Percentiles rank a stretch among this genome's conserved stretches.
phyloP scores from a whole-genome alignment of 2,797 vertebrate genomes.

The Okamejei kenojei region DNA sequence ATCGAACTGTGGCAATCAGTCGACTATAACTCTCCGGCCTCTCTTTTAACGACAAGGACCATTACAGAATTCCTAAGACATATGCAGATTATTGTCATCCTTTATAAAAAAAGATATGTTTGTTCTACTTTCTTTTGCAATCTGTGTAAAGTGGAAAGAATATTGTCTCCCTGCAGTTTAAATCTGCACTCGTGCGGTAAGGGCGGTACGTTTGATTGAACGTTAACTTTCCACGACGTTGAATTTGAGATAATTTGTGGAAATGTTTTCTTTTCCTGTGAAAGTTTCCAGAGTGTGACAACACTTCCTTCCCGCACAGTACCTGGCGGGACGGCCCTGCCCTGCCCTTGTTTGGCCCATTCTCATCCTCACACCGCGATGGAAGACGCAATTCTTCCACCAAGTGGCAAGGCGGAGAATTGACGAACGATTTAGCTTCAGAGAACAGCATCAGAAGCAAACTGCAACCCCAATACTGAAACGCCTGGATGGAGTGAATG shows the following conservation, averaged over 20 bases:
- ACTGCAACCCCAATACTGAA: not conserved
- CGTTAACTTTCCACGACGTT: not conserved
- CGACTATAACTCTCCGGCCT: not conserved
- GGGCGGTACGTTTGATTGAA: not conserved
- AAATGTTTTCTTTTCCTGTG: not conserved
- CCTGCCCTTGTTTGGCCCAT: not conserved
- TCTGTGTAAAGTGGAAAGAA: not conserved
- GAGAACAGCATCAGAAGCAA: not conserved
- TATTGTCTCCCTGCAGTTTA: not conserved
- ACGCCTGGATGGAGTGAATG: no score
- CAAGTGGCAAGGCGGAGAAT: not conserved
- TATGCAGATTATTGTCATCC: not conserved
- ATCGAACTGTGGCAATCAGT: not conserved
- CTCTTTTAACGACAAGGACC: not conserved
- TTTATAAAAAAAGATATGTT: no score
- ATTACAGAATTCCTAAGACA: not conserved
- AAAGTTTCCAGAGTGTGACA: not conserved
- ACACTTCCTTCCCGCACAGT: not conserved
- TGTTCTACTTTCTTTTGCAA: not conserved
- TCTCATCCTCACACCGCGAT: not conserved
- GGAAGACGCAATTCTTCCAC: conserved; percentile 1
- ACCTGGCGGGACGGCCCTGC: not conserved
- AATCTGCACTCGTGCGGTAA: not conserved
- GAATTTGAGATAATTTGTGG: not conserved
- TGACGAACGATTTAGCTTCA: not conserved